These are phyloP conservation scores for Achlya flavicornis DNA, from an alignment of 2,888 invertebrate genomes.

Conservation along the genomic window DNA sequence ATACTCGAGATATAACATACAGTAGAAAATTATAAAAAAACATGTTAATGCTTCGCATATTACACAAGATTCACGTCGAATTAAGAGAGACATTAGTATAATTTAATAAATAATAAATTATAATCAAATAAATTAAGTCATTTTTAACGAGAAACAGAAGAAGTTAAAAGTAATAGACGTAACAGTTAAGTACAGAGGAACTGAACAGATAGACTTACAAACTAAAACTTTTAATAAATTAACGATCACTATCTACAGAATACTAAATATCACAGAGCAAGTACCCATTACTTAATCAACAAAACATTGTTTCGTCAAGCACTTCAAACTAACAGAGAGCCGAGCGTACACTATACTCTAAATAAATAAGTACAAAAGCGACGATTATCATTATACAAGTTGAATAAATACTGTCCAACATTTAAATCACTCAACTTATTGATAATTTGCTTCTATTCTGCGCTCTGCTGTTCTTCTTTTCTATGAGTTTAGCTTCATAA, in stretches of 20 bases:
- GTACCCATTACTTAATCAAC: conserved; percentile 82
- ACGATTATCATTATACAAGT: conserved; percentile 42
- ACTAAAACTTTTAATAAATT: conserved; percentile 77
- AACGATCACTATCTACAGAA: conserved; percentile 76
- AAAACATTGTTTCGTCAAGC: conserved; percentile 75
- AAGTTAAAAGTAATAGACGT: conserved; percentile 40
- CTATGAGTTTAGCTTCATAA: conserved; percentile 58
- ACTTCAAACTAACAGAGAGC: conserved; percentile 55
- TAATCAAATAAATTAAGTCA: conserved; percentile 45
- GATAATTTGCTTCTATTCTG: conserved; percentile 25
- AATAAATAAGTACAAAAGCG: conserved; percentile 57
- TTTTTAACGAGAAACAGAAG: conserved; percentile 34
- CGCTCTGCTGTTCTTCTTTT: conserved; percentile 52
- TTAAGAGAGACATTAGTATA: conserved; percentile 44
- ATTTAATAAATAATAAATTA: conserved; percentile 56
- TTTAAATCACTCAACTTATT: conserved; percentile 33
- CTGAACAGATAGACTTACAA: conserved; percentile 66
- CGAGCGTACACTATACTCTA: conserved; percentile 50
- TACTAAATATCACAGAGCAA: conserved; percentile 84
- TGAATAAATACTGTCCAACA: conserved; percentile 32
- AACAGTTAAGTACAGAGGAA: conserved; percentile 63
- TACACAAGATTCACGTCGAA: conserved; percentile 44
- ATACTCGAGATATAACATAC: conserved; percentile 58
- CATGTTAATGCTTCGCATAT: conserved; percentile 49
- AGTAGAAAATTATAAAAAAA: conserved; percentile 44